A percentile compares a stretch with the other conserved stretches of the same genome.
phyloP scores from a whole-genome alignment of 2,797 vertebrate species.

The Dallia pectoralis region DNA sequence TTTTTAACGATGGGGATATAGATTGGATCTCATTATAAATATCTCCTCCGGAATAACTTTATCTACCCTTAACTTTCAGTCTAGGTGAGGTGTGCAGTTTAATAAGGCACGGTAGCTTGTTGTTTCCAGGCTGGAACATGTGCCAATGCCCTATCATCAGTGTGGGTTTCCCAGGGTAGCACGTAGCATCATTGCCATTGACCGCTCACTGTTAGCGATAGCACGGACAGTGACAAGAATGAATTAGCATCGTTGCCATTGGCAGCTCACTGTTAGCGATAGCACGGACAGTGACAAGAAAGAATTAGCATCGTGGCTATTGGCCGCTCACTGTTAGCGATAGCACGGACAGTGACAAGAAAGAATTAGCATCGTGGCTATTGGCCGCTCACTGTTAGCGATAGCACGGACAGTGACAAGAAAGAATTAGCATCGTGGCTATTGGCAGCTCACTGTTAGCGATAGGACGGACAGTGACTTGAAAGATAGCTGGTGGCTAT shows the following conservation, averaged over 20 bases:
- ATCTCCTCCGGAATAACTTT: not conserved
- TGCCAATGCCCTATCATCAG: constrained; percentile 12
- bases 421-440: too few species aligned
- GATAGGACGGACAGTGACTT: constrained; percentile 36
- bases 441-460: not conserved
- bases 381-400: not conserved
- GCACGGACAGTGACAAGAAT: not conserved
- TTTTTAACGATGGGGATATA: not conserved
- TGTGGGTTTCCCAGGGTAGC: constrained; percentile 16
- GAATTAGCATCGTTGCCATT: constrained; percentile 29
- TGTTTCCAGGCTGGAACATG: constrained; percentile 33
- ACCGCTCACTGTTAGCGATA: constrained; percentile 42
- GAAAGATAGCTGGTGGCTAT: constrained; percentile 36
- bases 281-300: constrained; percentile 40
- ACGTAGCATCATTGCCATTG: constrained; percentile 36
- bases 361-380: too few species aligned
- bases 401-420: constrained; percentile 38
- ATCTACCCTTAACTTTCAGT: not conserved
- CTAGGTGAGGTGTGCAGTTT: not conserved
- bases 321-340: not conserved
- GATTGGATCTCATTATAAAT: not conserved
- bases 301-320: too few species aligned
- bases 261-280: not conserved
- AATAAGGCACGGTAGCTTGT: constrained; percentile 2
- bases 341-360: constrained; percentile 40